A percentile compares a stretch with the other conserved stretches of the same genome.
phyloP scores from a whole-genome alignment of 2,797 vertebrate genomes.

The Masticophis lateralis region DNA sequence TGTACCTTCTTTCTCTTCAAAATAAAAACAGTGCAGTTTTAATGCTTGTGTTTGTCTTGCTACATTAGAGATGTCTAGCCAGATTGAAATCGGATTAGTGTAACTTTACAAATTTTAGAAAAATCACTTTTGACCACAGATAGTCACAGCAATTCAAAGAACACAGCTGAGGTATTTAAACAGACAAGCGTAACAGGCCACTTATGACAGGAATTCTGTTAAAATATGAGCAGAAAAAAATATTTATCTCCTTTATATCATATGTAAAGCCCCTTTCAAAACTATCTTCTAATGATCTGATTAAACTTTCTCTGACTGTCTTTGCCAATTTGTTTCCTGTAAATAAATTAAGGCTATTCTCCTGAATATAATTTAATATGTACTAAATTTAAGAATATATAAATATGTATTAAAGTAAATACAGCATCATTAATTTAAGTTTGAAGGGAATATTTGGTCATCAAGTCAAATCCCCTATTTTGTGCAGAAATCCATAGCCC shows the following conservation, averaged over 20 bases:
- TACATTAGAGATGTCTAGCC: constrained; percentile 60
- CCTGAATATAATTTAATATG: not conserved
- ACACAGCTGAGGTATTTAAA: constrained; percentile 26
- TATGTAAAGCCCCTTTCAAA: constrained; percentile 31
- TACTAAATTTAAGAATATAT: not conserved
- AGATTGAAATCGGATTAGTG: constrained; percentile 64
- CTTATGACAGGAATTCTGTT: constrained; percentile 32
- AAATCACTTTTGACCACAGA: constrained; percentile 48
- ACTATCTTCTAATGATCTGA: constrained; percentile 3
- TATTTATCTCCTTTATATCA: constrained; percentile 35
- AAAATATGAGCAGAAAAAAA: constrained; percentile 17
- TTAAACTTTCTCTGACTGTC: not conserved
- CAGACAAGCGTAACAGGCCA: constrained; percentile 13
- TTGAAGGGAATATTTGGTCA: not conserved
- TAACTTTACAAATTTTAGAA: constrained; percentile 62
- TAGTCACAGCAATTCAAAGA: constrained; percentile 41
- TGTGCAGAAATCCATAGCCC: not conserved
- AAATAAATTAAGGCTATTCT: constrained; percentile 1
- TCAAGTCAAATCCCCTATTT: not conserved
- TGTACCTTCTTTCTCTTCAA: constrained; percentile 63
- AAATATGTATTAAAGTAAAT: not conserved
- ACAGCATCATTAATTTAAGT: not conserved
- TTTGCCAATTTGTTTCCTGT: not conserved
- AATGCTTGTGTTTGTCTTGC: constrained; percentile 56
- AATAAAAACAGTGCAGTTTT: constrained; percentile 62